Evolutionary conservation across 2,888 invertebrate genomes (phyloP), one percentile per base, ranked within the genome.

Genomic region (Drosophila tanythrix): DNA sequence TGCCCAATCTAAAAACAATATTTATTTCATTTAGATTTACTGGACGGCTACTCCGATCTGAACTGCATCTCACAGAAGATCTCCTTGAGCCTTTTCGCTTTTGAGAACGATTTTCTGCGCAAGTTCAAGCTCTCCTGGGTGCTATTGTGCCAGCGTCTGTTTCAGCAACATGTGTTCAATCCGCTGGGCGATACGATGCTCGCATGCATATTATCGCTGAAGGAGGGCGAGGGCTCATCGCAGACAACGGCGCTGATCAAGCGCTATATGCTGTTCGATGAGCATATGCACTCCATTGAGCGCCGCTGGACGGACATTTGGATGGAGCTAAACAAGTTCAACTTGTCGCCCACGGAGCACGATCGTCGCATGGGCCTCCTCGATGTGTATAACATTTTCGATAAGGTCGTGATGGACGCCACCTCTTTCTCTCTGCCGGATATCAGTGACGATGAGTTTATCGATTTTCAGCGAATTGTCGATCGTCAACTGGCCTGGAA

Each of bases 61-160:
- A 94, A 95, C 86, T 92, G 94, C 63, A 95, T 95, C 63, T 95
- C 95, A 43, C 93, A 94, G 73, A 94, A 94, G 76, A 94, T 95
- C 81, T 94, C 95, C 29, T 94, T 94, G 55, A 93, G 95, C 81
- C 93, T 96, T 48, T 94, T 94, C 83, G 95, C 95, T 59, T 93
- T 96, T 85, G 95, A 96, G 92, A 93, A 93, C 58, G 94, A 94
- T 80, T 95, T 95, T 90, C 92, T 96, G 74, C 94, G 94, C 72
- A 94, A 94, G 83, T 95, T 96, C 84, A 94, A 95, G 79, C 93
- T 96, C 51, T 95, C 95, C 2, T 96, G 96, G 96, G 94, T 95
- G 83, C 93, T 95, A 82, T 94, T 96, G 74, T 96, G 95, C 91
- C 95, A 95, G 89, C 95, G 95, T 79, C 93, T 96, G 81, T 96